Evolutionary conservation across 2,113 vertebrate species (phyloP), one percentile per base, ranked within the genome.

Genomic region (Oceanodroma tethys): DNA sequence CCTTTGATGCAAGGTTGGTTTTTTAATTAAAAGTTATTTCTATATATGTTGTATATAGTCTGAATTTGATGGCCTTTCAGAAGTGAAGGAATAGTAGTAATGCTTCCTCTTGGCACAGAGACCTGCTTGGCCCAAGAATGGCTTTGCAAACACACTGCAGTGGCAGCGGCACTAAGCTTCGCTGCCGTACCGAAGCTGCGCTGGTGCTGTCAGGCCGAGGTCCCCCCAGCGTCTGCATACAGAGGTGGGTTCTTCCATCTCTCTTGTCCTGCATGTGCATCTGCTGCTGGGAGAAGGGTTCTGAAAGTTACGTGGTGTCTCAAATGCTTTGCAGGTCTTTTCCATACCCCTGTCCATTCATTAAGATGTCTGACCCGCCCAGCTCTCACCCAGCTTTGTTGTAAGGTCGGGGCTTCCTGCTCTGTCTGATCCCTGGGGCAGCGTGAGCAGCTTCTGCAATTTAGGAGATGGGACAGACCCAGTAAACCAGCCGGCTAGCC

Each of bases 21-120:
- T 97, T 98, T 97, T 98, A 98, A 98, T 98, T 98, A 98, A 97
- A 98, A 98, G 96, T 97, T 98, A 98, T 98, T 98, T 98, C 98
- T 98, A 87, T 98, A 97, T 76, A 50, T 86, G 71, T 87, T 83
- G 93, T 94, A 92, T 88, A 68, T 63, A 96, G 97, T 97, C 81
- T 98, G 95, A 96, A 89, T 92, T 97, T 81, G 59, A 92, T 83
- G 94, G 80, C 53, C 48, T 95, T 96, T 80, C 48, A 55, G 36
- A 80, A 45, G 34, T 18, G 23, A 40, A 75, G 36, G n/a, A 73
- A 9, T 2, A 34, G 23, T 42, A 62, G 81, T 13, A 43, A 19
- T 5, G 27, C 42, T 58, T 65, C 21, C 56, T 75, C 73, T 21
- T 20, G 48, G 34, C 79, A 45, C 13, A n/a, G 72, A 70, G 67